Evolutionary conservation across 2,797 vertebrate species (phyloP), one percentile per base, ranked within the genome.

Genomic region (Clarias fuscus): DNA sequence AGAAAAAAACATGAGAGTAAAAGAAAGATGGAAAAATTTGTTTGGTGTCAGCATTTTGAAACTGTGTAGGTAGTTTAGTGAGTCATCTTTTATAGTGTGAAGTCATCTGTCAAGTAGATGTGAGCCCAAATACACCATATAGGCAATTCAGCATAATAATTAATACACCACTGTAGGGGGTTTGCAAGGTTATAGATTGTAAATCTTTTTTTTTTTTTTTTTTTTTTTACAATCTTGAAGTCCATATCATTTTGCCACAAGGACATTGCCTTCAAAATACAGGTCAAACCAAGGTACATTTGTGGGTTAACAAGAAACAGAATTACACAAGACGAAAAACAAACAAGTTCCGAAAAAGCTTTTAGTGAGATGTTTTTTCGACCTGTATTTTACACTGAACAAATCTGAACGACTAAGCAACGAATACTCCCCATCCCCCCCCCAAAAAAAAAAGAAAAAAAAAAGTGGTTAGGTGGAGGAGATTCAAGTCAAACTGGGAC

Each of bases 61-160:
- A 30, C 75, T 77, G 53, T 75, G 8, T 78, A 58, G 76, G 75
- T 30, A 76, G 53, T 76, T 14, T 56, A 58, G 53, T 59, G 37
- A 33, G 30, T 24, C 30, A 79, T 7, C 5, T 13, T 59, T 37
- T 78, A 15, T 33, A 77, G 77, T 5, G 2, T 61, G 18, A 37
- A 61, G 20, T 62, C 58, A 79, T 24, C 30, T 40, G 58, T 61
- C 77, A 79, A 7, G 20, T 0, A 22, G 58, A 61, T 78, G 18
- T 22, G 56, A 61, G 11, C 48, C 11, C 11, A 53, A 53, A 13
- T 79, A 79, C 58, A 6, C 58, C 11, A 24, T 11, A 61, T 22
- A 78, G 18, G 17, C 37, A 3, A 15, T 77, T 77, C 20, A 3
- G 3, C 53, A 30, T 33, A 59, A 14, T 24, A 37, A 30, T 40